Evolutionary conservation across 2,888 invertebrate species (phyloP), one percentile per base, ranked within the genome.

Genomic region (Ophion ellenae): DNA sequence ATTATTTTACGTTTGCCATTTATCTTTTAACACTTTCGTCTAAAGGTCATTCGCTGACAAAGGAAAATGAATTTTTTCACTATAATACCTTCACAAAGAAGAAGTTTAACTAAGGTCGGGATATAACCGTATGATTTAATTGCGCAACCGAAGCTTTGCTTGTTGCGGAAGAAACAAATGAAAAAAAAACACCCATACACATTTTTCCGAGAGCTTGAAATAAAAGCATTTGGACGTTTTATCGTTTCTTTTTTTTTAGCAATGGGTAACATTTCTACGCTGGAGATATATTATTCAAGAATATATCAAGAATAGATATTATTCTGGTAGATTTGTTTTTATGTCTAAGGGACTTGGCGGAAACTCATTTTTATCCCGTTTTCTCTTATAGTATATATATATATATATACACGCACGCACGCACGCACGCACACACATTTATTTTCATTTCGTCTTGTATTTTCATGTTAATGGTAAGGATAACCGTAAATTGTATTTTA

Each of bases 141-240:
- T 28, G 81, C 40, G 57, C 61, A 64, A 70, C 67, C 63, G 63
- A 78, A 74, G 81, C 84, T 77, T 84, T 84, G 81, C 69, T 81
- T 63, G 74, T 74, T 81, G 17, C 77, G 66, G 28, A 47, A 28
- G 63, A 73, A 74, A 61, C 17, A 73, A 47, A 64, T 32, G 17
- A n/a, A 69, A 59, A 78, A 67, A 78, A 67, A 57, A 57, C 7
- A 57, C 10, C 57, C 64, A 14, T 57, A 7, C 5, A 14, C 4
- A 6, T 14, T 57, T 14, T 14, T 57, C 6, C 40, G 1, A 9
- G 1, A 9, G 40, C 40, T 40, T 40, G 40, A 7, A 7, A 40
- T 57, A 75, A 69, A 61, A 32, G 45, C 45, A 24, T 47, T 40
- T 40, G 53, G 17, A 53, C 17, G 53, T 53, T 24, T 24, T 53